Conservation (phyloP, 1,140 invertebrate genomes). For the Zaprionus ornatus region DNA sequence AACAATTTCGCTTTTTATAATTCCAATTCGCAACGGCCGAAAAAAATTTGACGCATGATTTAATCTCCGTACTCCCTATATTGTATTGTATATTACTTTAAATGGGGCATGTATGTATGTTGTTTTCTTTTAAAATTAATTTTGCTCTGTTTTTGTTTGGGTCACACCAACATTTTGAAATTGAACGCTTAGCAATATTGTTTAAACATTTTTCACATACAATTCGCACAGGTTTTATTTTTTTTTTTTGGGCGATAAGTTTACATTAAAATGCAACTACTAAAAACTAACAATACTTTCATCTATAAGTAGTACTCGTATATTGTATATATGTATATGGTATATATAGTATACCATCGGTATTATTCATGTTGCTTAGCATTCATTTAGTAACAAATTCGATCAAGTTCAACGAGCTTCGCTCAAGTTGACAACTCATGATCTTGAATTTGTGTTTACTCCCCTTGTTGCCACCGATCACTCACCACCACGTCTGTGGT, state of each 20-base stretch:
- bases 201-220: conserved; percentile 39
- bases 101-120: not conserved
- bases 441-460: too few species aligned
- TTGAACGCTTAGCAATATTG: conserved; percentile 28
- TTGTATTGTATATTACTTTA: conserved; percentile 5
- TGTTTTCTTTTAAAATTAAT: not conserved
- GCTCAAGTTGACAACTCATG: too few species aligned
- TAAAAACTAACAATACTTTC: conserved; percentile 75
- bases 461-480: too few species aligned
- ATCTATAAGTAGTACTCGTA: conserved; percentile 45
- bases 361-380: conserved; percentile 34
- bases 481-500: too few species aligned
- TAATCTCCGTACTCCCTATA: not conserved
- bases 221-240: conserved; percentile 1
- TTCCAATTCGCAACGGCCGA: conserved; percentile 54
- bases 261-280: conserved; percentile 73
- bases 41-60: conserved; percentile 52
- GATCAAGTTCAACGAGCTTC: too few species aligned
- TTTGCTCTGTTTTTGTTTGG: conserved; percentile 15
- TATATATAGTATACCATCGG: conserved; percentile 48
- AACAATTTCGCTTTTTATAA: conserved; percentile 50
- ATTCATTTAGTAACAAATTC: conserved; percentile 42
- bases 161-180: conserved; percentile 35
- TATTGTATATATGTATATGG: conserved; percentile 30
- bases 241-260: conserved; percentile 7